Base-by-base conservation (phyloP, 1,140 invertebrate genomes). In the Zaprionus lachaisei region DNA sequence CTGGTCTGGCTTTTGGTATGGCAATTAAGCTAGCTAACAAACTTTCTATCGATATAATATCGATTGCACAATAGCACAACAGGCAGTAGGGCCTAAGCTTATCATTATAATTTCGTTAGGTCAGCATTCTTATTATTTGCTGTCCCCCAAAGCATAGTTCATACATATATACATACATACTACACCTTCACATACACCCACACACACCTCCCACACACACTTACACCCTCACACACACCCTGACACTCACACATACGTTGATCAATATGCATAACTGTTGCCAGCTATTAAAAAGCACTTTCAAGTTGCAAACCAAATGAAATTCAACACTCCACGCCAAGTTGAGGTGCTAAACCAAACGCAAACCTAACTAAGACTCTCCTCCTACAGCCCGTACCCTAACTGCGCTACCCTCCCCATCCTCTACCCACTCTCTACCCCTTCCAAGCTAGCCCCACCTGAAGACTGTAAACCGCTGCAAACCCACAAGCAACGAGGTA, bases 201-300 rank as follows among this genome's bases (percentile, higher is more conserved):
- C 26, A 56, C 20, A 24, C 31, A n/a, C 47, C 31, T 49, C 4
- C 22, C 20, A 12, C 11, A 17, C 9, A 5, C 47, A 22, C 47
- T 1, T 3, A 14, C 47, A 14, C 47, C 5, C 20, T 14, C 26
- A 44, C 56, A 31, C 11, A 41, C 47, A 49, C 47, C 17, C 4
- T 0, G 1, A n/a, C 51, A 41, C 37, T 55, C 34, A 67, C 38
- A 44, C 28, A 24, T n/a, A 49, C 26, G 24, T 51, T 57, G 31
- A 76, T 71, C 47, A 70, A 77, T 72, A 60, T 60, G 71, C 41
- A 73, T 58, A 70, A 72, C 65, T 77, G 77, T 79, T 79, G 79
- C 80, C 63, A 65, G 83, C 83, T 81, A 87, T 87, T 87, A 87
- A 89, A 89, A 79, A 73, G 74, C 78, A 89, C 78, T 87, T 89